Evolutionary conservation across 2,888 invertebrate species (phyloP), one percentile per base, ranked within the genome.

Genomic region (Chorisops tibialis): DNA sequence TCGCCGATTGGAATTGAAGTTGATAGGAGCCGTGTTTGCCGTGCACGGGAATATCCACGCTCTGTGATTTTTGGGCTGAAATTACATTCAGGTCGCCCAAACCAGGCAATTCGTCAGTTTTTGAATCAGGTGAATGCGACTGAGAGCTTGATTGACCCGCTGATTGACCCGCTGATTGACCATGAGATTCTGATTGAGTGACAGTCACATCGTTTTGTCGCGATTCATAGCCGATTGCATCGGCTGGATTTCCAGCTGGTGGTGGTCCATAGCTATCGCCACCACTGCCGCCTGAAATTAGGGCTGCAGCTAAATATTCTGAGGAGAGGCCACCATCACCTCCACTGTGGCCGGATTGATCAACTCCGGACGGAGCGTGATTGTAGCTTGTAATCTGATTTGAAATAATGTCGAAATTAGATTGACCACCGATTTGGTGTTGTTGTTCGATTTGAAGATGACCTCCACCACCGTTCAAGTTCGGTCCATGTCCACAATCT

Each of bases 1-100:
- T 83, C 0, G 88, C 85, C 0, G 88, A 81, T 70, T 89, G 89
- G 51, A 91, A 90, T 73, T 92, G 89, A 12, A 92, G 76, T 1
- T 87, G 86, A 71, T 90, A 92, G 3, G 83, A 82, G 1, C 85
- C 86, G 14, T 81, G 79, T 22, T 83, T 81, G 1, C 84, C 85
- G 70, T 83, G 81, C 0, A 83, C 70, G 0, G 83, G 82, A 41
- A 85, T 79, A 12, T 73, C 69, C 14, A 78, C 72, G 41, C 73
- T 71, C 22, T 77, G 74, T 0, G 77, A 76, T 54, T 77, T 74
- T 58, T 74, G 72, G 3, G 78, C 74, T 0, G 77, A 76, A 7
- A 77, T 68, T 3, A 78, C 74, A 65, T 78, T 70, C 2, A 77
- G 61, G 0, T 72, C 74, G 48, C 71, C 72, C 11, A 77, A 59